A percentile compares a stretch with the other conserved stretches of the same genome.
phyloP scores from a whole-genome alignment of 2,888 invertebrate species.

The Cancer borealis region DNA sequence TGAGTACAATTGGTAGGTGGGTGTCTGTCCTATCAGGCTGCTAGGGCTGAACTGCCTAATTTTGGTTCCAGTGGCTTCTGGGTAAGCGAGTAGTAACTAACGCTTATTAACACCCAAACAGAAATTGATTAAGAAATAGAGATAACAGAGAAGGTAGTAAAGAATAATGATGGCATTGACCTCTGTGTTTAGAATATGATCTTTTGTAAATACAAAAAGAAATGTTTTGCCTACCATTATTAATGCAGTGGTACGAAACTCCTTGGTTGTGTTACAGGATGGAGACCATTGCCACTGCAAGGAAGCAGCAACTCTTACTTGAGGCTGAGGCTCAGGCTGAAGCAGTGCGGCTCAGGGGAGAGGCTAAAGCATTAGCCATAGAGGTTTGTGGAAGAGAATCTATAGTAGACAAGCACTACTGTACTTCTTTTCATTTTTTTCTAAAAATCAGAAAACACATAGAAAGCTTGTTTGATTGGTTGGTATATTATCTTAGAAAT shows the following conservation, averaged over 20 bases:
- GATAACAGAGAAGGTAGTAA: neutral
- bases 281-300: constrained; percentile 96
- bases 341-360: constrained; percentile 89
- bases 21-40: no score
- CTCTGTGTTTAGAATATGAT: neutral
- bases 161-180: neutral
- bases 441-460: neutral
- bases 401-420: neutral
- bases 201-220: neutral
- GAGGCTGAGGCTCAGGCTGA: constrained; percentile 98
- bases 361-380: constrained; percentile 90
- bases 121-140: no score
- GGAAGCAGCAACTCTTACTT: constrained; percentile 90
- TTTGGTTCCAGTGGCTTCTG: no score
- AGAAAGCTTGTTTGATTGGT: no score
- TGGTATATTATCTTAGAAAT: no score
- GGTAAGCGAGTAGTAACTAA: no score
- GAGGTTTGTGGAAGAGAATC: neutral
- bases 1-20: no score
- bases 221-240: neutral
- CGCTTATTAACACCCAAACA: no score
- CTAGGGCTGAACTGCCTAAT: no score
- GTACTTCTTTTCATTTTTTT: neutral
- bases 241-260: neutral
- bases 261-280: constrained; percentile 80